Conservation (phyloP, 2,888 invertebrate genomes). For the Lasioglossum vierecki region DNA sequence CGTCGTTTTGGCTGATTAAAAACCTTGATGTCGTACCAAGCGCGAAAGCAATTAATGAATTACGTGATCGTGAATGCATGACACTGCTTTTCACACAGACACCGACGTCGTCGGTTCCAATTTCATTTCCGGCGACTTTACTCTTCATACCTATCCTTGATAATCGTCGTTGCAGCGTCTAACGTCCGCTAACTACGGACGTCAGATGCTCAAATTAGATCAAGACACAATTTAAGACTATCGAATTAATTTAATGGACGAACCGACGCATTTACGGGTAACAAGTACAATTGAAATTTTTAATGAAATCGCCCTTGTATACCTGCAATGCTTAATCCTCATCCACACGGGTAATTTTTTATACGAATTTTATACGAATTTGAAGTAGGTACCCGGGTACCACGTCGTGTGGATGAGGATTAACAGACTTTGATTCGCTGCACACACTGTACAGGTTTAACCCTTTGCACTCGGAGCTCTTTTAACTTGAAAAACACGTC, state of each 20-base stretch:
- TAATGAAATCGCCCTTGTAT: no score
- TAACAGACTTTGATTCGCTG: no score
- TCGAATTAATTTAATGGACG: slow-evolving; percentile 16
- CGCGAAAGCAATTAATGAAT: slow-evolving; percentile 34
- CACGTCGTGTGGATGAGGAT: no score
- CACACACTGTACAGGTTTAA: no score
- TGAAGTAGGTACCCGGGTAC: no score
- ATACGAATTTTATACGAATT: no score
- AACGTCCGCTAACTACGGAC: background rate
- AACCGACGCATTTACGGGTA: background rate
- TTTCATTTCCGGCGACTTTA: slow-evolving; percentile 14
- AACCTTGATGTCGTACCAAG: slow-evolving; percentile 25
- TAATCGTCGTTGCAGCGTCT: slow-evolving; percentile 6
- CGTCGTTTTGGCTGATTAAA: background rate
- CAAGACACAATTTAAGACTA: background rate
- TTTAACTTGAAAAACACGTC: no score
- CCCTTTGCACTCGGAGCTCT: no score
- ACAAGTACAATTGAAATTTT: no score
- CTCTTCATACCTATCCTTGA: background rate
- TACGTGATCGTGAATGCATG: background rate
- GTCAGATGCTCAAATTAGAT: slow-evolving; percentile 21
- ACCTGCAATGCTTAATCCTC: no score
- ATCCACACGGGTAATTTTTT: no score
- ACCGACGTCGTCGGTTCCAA: background rate
- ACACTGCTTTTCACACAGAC: background rate